phyloP scores from a whole-genome alignment of 1,140 invertebrate genomes.

The Trissolcus basalis region DNA sequence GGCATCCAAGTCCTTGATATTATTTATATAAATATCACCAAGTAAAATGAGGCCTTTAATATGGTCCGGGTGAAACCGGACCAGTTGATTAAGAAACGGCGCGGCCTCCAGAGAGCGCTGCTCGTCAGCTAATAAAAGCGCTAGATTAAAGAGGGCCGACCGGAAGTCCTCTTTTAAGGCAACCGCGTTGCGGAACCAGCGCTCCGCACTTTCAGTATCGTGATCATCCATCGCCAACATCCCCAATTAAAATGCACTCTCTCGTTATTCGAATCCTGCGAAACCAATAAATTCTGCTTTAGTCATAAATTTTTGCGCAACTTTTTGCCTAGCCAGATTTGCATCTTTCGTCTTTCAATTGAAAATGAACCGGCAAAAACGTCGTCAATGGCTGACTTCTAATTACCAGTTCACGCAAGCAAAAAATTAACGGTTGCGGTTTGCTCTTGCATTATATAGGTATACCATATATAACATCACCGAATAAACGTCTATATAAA shows the following conservation, averaged over 20 bases:
- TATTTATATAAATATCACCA: slow-evolving; percentile 97
- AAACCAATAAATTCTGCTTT: slow-evolving; percentile 33
- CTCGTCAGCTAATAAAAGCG: slow-evolving; percentile 91
- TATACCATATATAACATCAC: no score
- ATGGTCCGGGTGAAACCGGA: slow-evolving; percentile 94
- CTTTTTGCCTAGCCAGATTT: neutral
- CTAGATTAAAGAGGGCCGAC: slow-evolving; percentile 96
- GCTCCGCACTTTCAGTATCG: slow-evolving; percentile 89
- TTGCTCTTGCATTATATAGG: neutral
- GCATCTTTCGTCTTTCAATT: slow-evolving; percentile 5
- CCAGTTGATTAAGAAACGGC: slow-evolving; percentile 93
- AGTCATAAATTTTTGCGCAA: slow-evolving; percentile 1
- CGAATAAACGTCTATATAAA: no score
- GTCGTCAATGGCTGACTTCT: slow-evolving; percentile 18
- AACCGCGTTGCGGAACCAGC: slow-evolving; percentile 91
- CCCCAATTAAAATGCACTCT: slow-evolving; percentile 95
- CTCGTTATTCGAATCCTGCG: slow-evolving; percentile 85
- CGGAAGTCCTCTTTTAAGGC: slow-evolving; percentile 90
- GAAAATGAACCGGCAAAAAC: neutral
- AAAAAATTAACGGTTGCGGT: slow-evolving; percentile 14
- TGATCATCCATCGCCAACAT: slow-evolving; percentile 98
- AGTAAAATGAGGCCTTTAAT: slow-evolving; percentile 95
- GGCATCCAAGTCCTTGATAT: slow-evolving; percentile 94
- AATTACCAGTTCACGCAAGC: slow-evolving; percentile 6
- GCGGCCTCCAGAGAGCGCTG: slow-evolving; percentile 92